Evolutionary conservation across 53 echinoderm and acorn worm genomes (phyloP).

Genomic region (Mesocentrotus franciscanus): DNA sequence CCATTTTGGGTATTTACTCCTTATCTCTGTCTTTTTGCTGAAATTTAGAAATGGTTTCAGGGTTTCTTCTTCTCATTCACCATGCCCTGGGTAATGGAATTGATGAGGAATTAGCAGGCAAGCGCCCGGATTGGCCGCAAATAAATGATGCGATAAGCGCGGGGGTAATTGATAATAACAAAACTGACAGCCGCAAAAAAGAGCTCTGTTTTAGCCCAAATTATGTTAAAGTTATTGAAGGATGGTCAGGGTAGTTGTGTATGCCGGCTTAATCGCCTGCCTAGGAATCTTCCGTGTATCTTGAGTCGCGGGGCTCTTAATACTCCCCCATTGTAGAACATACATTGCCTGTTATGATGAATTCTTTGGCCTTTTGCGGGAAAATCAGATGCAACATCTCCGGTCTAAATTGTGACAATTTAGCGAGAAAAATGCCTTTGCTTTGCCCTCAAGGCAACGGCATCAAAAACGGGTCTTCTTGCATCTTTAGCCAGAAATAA

Average conservation of each 20-base stretch:
- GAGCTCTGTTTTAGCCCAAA: constrained; percentile 64
- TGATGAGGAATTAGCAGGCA: constrained; percentile 69
- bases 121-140: constrained; percentile 69
- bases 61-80: constrained; percentile 22
- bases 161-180: constrained; percentile 71
- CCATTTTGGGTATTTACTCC: background rate
- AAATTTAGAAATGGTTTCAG: constrained; percentile 11
- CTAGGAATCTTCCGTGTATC: background rate
- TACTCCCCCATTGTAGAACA: background rate
- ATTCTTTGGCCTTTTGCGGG: background rate
- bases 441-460: background rate
- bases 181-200: constrained; percentile 69
- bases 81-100: constrained; percentile 51
- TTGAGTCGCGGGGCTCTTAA: constrained; percentile 5
- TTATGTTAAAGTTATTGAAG: constrained; percentile 67
- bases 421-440: constrained; percentile 37
- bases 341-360: constrained; percentile 15
- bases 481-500: background rate
- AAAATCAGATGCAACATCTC: constrained; percentile 36
- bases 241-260: constrained; percentile 58
- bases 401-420: constrained; percentile 35
- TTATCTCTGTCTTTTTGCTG: background rate
- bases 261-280: constrained; percentile 40
- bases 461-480: background rate
- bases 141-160: constrained; percentile 69